These are phyloP conservation scores for Sminthopsis crassicaudata DNA, from an alignment of 2,113 vertebrate genomes.

Conservation along the genomic window DNA sequence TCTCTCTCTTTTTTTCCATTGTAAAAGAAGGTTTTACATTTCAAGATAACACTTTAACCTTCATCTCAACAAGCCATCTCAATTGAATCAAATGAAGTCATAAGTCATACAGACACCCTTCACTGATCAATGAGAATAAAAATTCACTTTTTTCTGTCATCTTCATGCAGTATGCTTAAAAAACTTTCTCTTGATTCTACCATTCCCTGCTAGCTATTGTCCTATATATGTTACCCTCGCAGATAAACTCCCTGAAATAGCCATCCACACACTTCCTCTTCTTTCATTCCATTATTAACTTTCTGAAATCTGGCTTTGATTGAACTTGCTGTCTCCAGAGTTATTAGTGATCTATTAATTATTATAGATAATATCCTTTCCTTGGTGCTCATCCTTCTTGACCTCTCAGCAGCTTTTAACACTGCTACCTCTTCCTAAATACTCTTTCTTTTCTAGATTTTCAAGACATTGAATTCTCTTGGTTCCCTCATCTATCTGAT, in stretches of 20 bases:
- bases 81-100: conserved; percentile 33
- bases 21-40: conserved; percentile 49
- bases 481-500: background rate
- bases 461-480: background rate
- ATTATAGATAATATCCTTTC: background rate
- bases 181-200: background rate
- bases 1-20: conserved; percentile 22
- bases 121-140: background rate
- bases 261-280: background rate
- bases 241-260: background rate
- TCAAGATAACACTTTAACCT: conserved; percentile 46
- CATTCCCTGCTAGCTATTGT: background rate
- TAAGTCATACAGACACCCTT: background rate
- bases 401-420: background rate
- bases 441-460: background rate
- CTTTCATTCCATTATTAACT: conserved; percentile 26
- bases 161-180: background rate
- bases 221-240: background rate
- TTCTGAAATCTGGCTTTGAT: background rate
- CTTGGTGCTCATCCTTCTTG: background rate
- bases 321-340: background rate
- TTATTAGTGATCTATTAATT: background rate
- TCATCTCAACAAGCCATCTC: conserved; percentile 46
- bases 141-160: background rate
- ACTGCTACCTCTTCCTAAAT: background rate